Evolutionary conservation across 2,888 invertebrate genomes (phyloP).

Genomic region (Drosophila falleni): DNA sequence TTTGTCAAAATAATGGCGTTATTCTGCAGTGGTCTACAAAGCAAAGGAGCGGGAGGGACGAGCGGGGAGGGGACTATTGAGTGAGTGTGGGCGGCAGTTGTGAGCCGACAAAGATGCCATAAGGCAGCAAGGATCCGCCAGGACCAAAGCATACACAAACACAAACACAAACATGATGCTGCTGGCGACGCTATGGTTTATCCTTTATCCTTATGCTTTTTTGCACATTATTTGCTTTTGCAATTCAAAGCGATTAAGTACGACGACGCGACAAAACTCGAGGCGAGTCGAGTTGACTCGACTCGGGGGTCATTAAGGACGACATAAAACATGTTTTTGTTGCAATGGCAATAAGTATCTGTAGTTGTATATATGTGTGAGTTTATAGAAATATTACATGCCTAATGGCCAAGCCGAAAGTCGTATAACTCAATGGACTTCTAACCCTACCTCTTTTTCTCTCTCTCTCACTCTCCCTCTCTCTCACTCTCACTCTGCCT

Average conservation of each 20-base stretch:
- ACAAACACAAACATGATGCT: conserved; percentile 35
- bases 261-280: conserved; percentile 46
- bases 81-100: conserved; percentile 49
- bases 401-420: conserved; percentile 74
- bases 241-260: conserved; percentile 82
- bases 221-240: conserved; percentile 82
- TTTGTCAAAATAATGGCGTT: conserved; percentile 84
- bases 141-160: conserved; percentile 35
- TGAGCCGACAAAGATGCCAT: conserved; percentile 71
- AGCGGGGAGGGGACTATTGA: conserved; percentile 39
- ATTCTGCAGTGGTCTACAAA: conserved; percentile 75
- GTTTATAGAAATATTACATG: conserved; percentile 72
- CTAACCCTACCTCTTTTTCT: background rate
- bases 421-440: conserved; percentile 64
- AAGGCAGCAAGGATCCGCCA: conserved; percentile 70
- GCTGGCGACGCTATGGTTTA: conserved; percentile 76
- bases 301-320: conserved; percentile 78
- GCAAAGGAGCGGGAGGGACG: conserved; percentile 19
- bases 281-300: conserved; percentile 49
- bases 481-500: background rate
- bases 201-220: conserved; percentile 79
- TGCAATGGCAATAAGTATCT: conserved; percentile 68
- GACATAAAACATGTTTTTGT: conserved; percentile 81
- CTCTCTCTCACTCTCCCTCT: background rate
- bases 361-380: conserved; percentile 29